These are phyloP conservation scores for Umimayanthus kanabou DNA, from an alignment of 92 coral and sea anemone genomes.

Conservation along the genomic window DNA sequence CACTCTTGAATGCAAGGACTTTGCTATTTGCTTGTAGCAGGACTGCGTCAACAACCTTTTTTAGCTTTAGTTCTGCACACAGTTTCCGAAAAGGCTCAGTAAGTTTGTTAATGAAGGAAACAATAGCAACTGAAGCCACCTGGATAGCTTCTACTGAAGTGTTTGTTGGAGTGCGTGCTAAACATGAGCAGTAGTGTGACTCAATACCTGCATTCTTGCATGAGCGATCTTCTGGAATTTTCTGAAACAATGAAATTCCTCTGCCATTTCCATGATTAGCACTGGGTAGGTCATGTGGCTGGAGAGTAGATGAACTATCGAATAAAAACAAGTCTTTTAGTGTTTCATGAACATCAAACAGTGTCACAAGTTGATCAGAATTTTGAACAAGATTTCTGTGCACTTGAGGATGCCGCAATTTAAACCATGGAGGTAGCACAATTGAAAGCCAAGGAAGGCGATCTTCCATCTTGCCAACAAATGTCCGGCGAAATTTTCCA, in stretches of 20 bases:
- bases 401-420: constrained; percentile 9
- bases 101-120: constrained; percentile 2
- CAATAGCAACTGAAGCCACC: constrained; percentile 10
- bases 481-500: constrained; percentile 38
- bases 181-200: constrained; percentile 26
- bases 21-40: constrained; percentile 4
- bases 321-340: constrained; percentile 6
- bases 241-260: constrained; percentile 30
- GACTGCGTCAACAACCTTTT: constrained; percentile 12
- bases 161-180: constrained; percentile 20
- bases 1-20: constrained; percentile 18
- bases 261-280: neutral
- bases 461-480: constrained; percentile 38
- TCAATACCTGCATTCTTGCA: constrained; percentile 24
- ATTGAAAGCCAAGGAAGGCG: constrained; percentile 32
- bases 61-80: constrained; percentile 13
- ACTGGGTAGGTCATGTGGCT: constrained; percentile 22
- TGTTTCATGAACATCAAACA: constrained; percentile 35
- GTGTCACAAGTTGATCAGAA: constrained; percentile 17
- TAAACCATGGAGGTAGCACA: constrained; percentile 26
- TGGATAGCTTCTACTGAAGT: neutral
- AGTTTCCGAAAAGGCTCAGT: constrained; percentile 15
- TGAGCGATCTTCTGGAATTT: constrained; percentile 16
- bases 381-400: constrained; percentile 15
- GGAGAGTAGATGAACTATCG: neutral